Percentiles rank a stretch among this genome's conserved stretches.
phyloP scores from a whole-genome alignment of 2,888 invertebrate species.

The Rhagium mordax region DNA sequence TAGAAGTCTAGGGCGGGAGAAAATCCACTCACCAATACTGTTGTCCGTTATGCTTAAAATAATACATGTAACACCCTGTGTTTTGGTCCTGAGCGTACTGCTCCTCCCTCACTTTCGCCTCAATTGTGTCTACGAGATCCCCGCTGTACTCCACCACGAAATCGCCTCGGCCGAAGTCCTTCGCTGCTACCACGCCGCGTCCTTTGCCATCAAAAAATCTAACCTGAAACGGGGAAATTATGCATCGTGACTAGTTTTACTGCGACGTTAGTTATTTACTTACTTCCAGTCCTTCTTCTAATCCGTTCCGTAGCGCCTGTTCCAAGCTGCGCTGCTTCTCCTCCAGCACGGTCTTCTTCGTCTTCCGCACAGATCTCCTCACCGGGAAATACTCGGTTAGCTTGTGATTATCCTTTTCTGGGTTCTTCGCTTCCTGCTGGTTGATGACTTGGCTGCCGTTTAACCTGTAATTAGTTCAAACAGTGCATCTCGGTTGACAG shows the following conservation, averaged over 20 bases:
- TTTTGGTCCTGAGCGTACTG: slow-evolving; percentile 88
- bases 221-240: slow-evolving; percentile 72
- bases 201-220: slow-evolving; percentile 89
- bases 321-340: slow-evolving; percentile 88
- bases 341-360: slow-evolving; percentile 86
- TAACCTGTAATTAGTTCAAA: slow-evolving; percentile 29
- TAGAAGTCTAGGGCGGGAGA: background rate
- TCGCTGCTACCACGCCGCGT: slow-evolving; percentile 90
- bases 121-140: slow-evolving; percentile 87
- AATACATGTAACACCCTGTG: slow-evolving; percentile 99
- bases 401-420: slow-evolving; percentile 46
- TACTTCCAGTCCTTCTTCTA: slow-evolving; percentile 89
- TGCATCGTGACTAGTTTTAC: too few species aligned
- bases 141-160: slow-evolving; percentile 98
- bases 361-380: slow-evolving; percentile 88
- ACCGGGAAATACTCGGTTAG: slow-evolving; percentile 88
- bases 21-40: slow-evolving; percentile 90
- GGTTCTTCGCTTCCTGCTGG: slow-evolving; percentile 27
- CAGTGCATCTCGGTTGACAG: too few species aligned
- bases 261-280: background rate
- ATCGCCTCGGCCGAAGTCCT: slow-evolving; percentile 88
- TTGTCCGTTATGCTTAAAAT: slow-evolving; percentile 91
- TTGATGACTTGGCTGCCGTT: slow-evolving; percentile 33
- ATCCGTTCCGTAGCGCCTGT: slow-evolving; percentile 81
- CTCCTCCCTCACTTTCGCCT: slow-evolving; percentile 87